Conservation (phyloP, 2,888 invertebrate species). For the Bhutanitis thaidina region DNA sequence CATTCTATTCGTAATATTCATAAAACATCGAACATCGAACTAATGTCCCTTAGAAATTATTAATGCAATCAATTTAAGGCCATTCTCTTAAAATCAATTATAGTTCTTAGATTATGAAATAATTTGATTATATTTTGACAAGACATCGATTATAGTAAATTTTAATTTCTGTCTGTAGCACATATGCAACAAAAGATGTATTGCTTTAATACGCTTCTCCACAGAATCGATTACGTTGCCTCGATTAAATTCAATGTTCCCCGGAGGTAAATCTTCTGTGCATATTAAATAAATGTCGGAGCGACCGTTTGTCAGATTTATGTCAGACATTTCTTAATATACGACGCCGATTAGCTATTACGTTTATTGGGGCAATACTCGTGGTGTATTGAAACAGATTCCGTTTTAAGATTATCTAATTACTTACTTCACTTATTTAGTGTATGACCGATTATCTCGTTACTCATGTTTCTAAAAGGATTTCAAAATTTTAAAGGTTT, state of each 20-base stretch:
- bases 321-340: conserved; percentile 29
- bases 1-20: no score
- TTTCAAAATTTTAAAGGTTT: no score
- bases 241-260: conserved; percentile 73
- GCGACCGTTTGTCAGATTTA: conserved; percentile 61
- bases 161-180: conserved; percentile 5
- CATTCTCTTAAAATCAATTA: conserved; percentile 8
- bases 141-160: conserved; percentile 22
- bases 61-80: conserved; percentile 3
- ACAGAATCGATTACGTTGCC: conserved; percentile 59
- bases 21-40: no score
- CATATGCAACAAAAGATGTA: conserved; percentile 27
- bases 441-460: neutral
- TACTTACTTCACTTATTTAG: no score
- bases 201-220: conserved; percentile 42
- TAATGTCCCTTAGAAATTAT: neutral
- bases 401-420: neutral
- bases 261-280: conserved; percentile 70
- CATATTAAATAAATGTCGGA: conserved; percentile 72
- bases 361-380: conserved; percentile 22
- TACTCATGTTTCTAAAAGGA: no score
- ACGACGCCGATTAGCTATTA: conserved; percentile 24
- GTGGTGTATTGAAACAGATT: conserved; percentile 13
- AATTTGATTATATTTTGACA: conserved; percentile 24
- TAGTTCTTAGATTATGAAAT: conserved; percentile 5